Evolutionary conservation across 2,113 vertebrate genomes (phyloP).

Genomic region (Phylloscopus trochiloides): DNA sequence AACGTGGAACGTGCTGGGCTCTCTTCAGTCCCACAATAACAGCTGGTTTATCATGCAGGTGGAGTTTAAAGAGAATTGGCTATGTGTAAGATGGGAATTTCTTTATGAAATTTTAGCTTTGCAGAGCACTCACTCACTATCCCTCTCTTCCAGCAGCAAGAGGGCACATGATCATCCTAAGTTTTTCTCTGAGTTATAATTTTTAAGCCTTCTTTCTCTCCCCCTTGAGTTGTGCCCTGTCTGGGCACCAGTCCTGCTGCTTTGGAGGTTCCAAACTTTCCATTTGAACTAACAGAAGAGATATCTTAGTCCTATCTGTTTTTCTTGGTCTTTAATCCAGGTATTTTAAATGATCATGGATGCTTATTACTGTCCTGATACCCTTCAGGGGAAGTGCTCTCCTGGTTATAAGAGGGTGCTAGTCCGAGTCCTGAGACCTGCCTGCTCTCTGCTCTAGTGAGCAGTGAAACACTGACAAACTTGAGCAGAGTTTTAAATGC

Average conservation of each 20-base stretch:
- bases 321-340: background rate
- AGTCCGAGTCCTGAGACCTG: background rate
- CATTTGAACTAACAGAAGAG: background rate
- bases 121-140: background rate
- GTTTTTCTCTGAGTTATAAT: background rate
- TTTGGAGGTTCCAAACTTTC: background rate
- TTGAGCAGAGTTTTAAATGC: background rate
- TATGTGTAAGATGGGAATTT: background rate
- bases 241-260: background rate
- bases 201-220: background rate
- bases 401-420: background rate
- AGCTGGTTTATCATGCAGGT: background rate
- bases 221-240: fast-evolving
- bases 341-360: background rate
- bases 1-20: background rate
- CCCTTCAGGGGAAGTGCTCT: background rate
- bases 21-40: background rate
- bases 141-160: background rate
- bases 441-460: background rate
- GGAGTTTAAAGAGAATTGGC: background rate
- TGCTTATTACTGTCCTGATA: background rate
- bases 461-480: background rate
- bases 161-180: background rate
- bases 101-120: background rate
- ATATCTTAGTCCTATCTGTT: background rate